Evolutionary conservation across 2,888 invertebrate species (phyloP), one percentile per base, ranked within the genome.

Genomic region (Eudasyphora cyanicolor): DNA sequence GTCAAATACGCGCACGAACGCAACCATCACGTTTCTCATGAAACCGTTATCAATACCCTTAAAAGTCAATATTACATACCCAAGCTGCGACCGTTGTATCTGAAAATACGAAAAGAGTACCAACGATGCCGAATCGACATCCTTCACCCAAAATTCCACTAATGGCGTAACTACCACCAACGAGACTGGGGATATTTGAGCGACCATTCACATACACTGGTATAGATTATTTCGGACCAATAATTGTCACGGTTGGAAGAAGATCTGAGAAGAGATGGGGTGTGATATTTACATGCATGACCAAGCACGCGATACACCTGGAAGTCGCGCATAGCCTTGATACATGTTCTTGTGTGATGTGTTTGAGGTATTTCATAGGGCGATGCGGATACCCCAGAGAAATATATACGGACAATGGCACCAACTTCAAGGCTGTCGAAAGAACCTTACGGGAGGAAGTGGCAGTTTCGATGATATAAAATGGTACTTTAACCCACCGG

Each of bases 401-500:
- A 24, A 84, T 86, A 0, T 10, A 84, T n/a, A n/a, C n/a, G n/a
- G n/a, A n/a, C n/a, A n/a, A n/a, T n/a, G n/a, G n/a, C n/a, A n/a
- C n/a, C n/a, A n/a, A n/a, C n/a, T n/a, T n/a, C n/a, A n/a, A n/a
- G 12, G 32, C 42, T n/a, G 64, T 64, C 1, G 27, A 32, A 12
- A 76, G 45, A 57, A 29, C 76, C 24, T 12, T 71, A 3, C 14
- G 45, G 24, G 24, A n/a, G 17, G 51, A 71, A 32, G 57, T 79
- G 8, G 5, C 27, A 35, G 51, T 76, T 69, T 35, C n/a, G 42
- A 77, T 24, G 45, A 51, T 7, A 75, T 84, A 1, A 77, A 77
- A 29, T 86, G 84, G 81, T 74, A 49, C n/a, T 85, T 85, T 35
- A 84, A 84, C n/a, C 84, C 82, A 8, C 79, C 83, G 12, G 81